These are phyloP conservation scores for Anarhynchus alexandrinus DNA, from an alignment of 2,113 vertebrate species.

Conservation along the genomic window DNA sequence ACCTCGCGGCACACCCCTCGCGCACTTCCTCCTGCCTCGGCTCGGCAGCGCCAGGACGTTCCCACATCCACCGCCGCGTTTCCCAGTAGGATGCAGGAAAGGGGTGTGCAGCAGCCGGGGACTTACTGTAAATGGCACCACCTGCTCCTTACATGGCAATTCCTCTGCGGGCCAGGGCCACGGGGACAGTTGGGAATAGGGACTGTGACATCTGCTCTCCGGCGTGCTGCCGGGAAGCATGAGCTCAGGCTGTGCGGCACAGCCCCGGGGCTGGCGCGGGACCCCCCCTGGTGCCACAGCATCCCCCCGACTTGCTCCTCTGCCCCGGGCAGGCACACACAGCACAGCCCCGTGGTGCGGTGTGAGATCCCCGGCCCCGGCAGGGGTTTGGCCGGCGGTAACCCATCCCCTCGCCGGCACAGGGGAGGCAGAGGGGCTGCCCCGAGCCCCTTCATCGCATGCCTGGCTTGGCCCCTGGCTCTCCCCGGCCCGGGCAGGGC, in stretches of 20 bases:
- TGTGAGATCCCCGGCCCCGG: background rate
- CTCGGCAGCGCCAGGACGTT: background rate
- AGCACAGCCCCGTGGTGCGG: accelerated
- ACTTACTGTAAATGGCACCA: slow-evolving; percentile 69
- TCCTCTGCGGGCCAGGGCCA: background rate
- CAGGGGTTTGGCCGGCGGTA: background rate
- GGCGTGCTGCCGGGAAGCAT: background rate
- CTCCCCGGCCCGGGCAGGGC: background rate
- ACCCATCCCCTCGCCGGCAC: accelerated
- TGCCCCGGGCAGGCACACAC: background rate
- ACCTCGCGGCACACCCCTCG: background rate
- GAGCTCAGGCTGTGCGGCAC: background rate
- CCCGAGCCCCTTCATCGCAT: accelerated
- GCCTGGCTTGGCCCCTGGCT: background rate
- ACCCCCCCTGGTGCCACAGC: background rate
- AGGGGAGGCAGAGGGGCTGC: background rate
- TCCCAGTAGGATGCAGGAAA: slow-evolving; percentile 15
- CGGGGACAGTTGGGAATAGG: background rate
- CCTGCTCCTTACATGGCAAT: slow-evolving; percentile 53
- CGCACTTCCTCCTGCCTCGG: background rate
- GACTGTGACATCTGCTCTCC: background rate
- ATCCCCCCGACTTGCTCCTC: background rate
- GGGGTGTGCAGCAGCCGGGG: slow-evolving; percentile 29
- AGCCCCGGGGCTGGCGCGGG: background rate
- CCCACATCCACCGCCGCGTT: background rate